Evolutionary conservation across 2,888 invertebrate genomes (phyloP).

Genomic region (Cerceris ruficornis): DNA sequence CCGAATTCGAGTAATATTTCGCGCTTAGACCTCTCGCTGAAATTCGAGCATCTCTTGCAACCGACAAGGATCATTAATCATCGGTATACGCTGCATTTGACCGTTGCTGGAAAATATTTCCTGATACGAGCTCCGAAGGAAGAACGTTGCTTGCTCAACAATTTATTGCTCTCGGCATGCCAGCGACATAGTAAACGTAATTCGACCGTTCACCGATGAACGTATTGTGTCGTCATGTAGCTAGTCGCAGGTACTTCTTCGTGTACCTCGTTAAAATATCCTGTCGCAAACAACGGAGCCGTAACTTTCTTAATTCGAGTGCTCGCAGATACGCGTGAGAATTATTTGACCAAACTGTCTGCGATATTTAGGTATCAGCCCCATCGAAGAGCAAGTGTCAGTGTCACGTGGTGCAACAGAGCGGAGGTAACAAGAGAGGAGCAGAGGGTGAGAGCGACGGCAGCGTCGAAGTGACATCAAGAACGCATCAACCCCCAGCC

Average conservation of each 20-base stretch:
- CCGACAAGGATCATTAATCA: conserved; percentile 51
- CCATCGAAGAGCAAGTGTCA: conserved; percentile 75
- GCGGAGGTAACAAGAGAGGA: conserved; percentile 68
- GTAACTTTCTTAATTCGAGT: neutral
- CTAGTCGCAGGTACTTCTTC: neutral
- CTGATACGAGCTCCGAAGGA: conserved; percentile 40
- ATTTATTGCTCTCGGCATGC: conserved; percentile 46
- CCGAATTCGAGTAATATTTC: conserved; percentile 27
- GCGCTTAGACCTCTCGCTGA: conserved; percentile 25
- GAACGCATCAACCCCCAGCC: conserved; percentile 79
- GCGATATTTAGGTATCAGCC: conserved; percentile 54
- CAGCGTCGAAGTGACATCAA: conserved; percentile 72
- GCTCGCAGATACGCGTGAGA: neutral
- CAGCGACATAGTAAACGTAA: conserved; percentile 39
- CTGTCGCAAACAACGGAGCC: neutral
- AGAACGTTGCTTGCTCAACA: conserved; percentile 44
- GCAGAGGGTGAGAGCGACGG: conserved; percentile 74
- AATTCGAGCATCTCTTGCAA: conserved; percentile 43
- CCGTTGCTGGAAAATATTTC: conserved; percentile 44
- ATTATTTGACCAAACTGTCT: neutral
- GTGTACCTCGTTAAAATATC: neutral
- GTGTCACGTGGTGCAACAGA: conserved; percentile 77
- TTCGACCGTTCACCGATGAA: conserved; percentile 40
- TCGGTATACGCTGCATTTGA: conserved; percentile 41
- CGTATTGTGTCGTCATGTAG: conserved; percentile 18